Evolutionary conservation across 2,113 vertebrate genomes (phyloP).

Genomic region (Stegostoma tigrinum): DNA sequence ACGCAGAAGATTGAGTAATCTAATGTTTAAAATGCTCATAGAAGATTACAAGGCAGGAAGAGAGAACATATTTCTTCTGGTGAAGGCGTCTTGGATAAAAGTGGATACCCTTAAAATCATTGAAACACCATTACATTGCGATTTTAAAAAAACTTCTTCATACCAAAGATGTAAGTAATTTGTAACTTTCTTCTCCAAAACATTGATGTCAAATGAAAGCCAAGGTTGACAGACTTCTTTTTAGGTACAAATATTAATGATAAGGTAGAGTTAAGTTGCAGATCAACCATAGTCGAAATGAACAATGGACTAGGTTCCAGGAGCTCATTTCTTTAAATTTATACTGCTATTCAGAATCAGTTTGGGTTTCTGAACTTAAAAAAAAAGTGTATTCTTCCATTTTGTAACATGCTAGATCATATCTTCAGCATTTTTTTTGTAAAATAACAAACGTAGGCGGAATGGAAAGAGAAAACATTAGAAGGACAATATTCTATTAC

Average conservation of each 20-base stretch:
- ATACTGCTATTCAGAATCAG: neutral
- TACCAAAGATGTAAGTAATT: neutral
- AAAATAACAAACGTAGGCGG: neutral
- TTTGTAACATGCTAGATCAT: neutral
- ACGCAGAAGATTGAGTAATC: too few species aligned
- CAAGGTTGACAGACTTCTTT: neutral
- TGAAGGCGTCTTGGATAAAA: too few species aligned
- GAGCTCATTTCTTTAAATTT: neutral
- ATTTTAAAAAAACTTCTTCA: too few species aligned
- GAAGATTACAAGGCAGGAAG: too few species aligned
- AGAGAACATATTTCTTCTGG: too few species aligned
- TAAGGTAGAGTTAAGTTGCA: neutral
- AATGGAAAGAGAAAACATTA: neutral
- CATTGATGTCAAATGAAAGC: neutral
- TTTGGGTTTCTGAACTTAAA: neutral
- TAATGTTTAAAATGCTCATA: too few species aligned
- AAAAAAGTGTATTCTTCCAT: neutral
- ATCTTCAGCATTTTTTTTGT: neutral
- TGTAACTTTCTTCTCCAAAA: neutral
- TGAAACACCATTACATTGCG: too few species aligned
- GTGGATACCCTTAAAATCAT: too few species aligned
- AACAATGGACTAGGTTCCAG: neutral
- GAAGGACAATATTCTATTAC: neutral
- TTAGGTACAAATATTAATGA: neutral
- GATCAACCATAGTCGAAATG: neutral